These are phyloP conservation scores for Schlechtendalia chinensis DNA, from an alignment of 1,140 invertebrate genomes.

Conservation along the genomic window DNA sequence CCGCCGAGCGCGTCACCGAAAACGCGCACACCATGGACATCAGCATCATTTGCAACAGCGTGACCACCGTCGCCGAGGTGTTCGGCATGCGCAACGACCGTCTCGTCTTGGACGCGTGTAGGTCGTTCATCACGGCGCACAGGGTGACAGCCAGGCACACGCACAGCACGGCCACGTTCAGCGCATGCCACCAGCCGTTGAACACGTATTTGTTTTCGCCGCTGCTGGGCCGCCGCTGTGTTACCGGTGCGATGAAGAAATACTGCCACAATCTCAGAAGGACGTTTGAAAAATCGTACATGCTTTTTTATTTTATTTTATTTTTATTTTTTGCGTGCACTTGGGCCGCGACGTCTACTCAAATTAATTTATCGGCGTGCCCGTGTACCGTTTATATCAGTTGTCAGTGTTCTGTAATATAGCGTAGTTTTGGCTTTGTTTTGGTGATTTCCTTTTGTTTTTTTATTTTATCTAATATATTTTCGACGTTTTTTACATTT, in stretches of 20 bases:
- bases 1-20: background rate
- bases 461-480: no score
- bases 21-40: background rate
- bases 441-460: no score
- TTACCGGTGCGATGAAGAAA: constrained; percentile 21
- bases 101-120: background rate
- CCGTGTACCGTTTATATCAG: no score
- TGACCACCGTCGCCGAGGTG: constrained; percentile 7
- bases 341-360: background rate
- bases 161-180: background rate
- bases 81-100: constrained; percentile 23
- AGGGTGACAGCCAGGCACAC: background rate
- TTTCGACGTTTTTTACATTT: no score
- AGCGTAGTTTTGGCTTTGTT: no score
- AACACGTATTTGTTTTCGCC: no score
- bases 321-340: no score
- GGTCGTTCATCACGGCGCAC: background rate
- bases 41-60: background rate
- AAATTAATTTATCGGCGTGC: background rate
- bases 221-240: background rate
- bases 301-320: background rate
- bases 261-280: constrained; percentile 28
- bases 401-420: background rate
- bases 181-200: background rate
- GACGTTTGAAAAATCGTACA: constrained; percentile 32